phyloP scores from a whole-genome alignment of 2,888 invertebrate species.

The Tetragnatha montana region DNA sequence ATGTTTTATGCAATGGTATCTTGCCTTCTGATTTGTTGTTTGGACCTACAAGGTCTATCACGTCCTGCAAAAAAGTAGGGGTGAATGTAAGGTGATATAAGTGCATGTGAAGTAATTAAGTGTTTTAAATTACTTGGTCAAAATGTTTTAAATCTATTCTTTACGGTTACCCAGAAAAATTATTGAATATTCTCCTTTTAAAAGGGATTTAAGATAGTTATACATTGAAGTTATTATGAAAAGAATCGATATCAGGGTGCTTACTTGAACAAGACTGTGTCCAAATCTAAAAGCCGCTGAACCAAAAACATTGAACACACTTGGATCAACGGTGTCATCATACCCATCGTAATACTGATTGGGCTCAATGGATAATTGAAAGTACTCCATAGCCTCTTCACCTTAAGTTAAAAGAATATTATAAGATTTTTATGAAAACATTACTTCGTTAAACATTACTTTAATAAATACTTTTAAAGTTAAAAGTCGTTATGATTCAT shows the following conservation, averaged over 20 bases:
- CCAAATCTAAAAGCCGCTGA: conserved; percentile 83
- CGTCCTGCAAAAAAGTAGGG: conserved; percentile 28
- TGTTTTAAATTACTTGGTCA: too few species aligned
- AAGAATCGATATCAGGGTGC: neutral
- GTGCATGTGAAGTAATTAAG: too few species aligned
- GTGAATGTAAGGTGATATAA: neutral
- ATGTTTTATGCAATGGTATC: conserved; percentile 55
- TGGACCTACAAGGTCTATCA: conserved; percentile 20
- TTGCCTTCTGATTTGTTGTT: conserved; percentile 26
- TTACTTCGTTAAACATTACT: neutral
- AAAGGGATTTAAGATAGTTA: too few species aligned
- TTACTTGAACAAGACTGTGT: conserved; percentile 84
- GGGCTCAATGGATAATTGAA: conserved; percentile 39
- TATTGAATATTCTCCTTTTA: too few species aligned
- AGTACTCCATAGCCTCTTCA: conserved; percentile 47
- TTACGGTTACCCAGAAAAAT: too few species aligned
- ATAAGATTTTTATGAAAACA: neutral
- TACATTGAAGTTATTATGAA: neutral
- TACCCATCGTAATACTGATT: conserved; percentile 76
- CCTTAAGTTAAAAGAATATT: conserved; percentile 26
- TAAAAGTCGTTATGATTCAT: neutral
- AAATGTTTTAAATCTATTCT: too few species aligned
- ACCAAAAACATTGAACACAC: conserved; percentile 89
- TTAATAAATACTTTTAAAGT: neutral
- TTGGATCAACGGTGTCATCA: conserved; percentile 82